Percentiles rank a stretch among this genome's conserved stretches.
Evolutionary conservation across 2,888 invertebrate genomes (phyloP).

Genomic region (Acronicta alni): DNA sequence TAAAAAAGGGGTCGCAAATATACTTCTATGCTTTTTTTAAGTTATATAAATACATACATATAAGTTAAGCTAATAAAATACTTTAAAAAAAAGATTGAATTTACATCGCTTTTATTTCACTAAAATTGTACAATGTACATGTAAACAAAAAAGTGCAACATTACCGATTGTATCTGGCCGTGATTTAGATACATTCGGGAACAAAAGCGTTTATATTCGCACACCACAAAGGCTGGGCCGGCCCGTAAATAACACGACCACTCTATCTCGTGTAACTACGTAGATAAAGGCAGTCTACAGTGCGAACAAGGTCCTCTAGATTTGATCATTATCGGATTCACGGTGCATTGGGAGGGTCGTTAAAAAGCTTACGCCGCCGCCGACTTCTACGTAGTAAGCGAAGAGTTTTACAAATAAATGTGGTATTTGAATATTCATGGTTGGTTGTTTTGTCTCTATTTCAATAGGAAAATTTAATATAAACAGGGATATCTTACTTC

Average conservation of each 20-base stretch:
- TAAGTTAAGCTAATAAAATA: too few species aligned
- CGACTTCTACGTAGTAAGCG: slow-evolving; percentile 25
- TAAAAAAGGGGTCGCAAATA: too few species aligned
- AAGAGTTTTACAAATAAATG: slow-evolving; percentile 27
- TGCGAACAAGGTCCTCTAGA: slow-evolving; percentile 50
- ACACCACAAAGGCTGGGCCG: slow-evolving; percentile 66
- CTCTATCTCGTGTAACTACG: slow-evolving; percentile 52
- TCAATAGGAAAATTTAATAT: not conserved
- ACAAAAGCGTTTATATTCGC: slow-evolving; percentile 72
- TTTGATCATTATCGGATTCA: slow-evolving; percentile 53
- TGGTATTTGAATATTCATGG: slow-evolving; percentile 25
- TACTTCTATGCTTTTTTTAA: too few species aligned
- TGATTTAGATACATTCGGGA: slow-evolving; percentile 76
- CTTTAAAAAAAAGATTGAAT: not conserved
- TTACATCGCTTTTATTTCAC: slow-evolving; percentile 4
- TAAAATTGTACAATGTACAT: slow-evolving; percentile 14
- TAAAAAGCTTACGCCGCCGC: slow-evolving; percentile 46
- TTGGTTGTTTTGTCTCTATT: not conserved
- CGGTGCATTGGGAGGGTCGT: slow-evolving; percentile 43
- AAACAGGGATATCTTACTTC: too few species aligned
- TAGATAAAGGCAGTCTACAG: slow-evolving; percentile 49
- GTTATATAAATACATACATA: too few species aligned
- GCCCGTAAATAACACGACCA: slow-evolving; percentile 70
- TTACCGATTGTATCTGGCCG: slow-evolving; percentile 71
- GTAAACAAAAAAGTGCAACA: slow-evolving; percentile 60